Evolutionary conservation across 1,140 invertebrate genomes (phyloP).

Genomic region (Plodia interpunctella): DNA sequence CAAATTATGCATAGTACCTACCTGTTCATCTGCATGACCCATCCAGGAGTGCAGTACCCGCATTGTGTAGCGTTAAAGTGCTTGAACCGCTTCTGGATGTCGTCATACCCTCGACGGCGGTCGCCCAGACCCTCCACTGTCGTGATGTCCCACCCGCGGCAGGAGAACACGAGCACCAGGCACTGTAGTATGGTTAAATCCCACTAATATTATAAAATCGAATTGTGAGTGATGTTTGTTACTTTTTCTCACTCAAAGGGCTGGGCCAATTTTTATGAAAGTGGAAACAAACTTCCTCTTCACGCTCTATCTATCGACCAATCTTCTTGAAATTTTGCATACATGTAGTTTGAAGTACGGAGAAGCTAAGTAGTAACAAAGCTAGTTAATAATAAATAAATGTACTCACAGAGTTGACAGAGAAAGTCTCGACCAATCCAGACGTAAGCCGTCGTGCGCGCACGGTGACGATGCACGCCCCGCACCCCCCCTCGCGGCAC

Average conservation of each 20-base stretch:
- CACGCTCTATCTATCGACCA: too few relatives aligned
- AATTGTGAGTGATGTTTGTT: too few relatives aligned
- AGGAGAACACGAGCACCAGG: constrained; percentile 83
- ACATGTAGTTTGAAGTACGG: too few relatives aligned
- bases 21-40: constrained; percentile 92
- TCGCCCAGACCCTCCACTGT: constrained; percentile 89
- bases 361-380: too few relatives aligned
- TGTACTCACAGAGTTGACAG: constrained; percentile 86
- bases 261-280: too few relatives aligned
- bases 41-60: constrained; percentile 90
- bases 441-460: constrained; percentile 76
- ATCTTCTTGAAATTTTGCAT: too few relatives aligned
- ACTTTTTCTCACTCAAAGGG: too few relatives aligned
- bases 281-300: too few relatives aligned
- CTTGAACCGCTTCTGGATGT: constrained; percentile 82
- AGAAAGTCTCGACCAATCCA: constrained; percentile 76
- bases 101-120: constrained; percentile 82
- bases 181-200: constrained; percentile 76
- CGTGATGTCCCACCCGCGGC: constrained; percentile 85
- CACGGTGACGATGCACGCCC: constrained; percentile 86
- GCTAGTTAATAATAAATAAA: not conserved
- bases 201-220: too few relatives aligned
- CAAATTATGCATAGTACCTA: too few relatives aligned
- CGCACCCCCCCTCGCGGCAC: constrained; percentile 92
- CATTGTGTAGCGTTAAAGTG: constrained; percentile 88